Percentiles rank a stretch among this genome's conserved stretches.
Conservation (phyloP, 1,140 invertebrate genomes). For the Orchesella cincta region DNA sequence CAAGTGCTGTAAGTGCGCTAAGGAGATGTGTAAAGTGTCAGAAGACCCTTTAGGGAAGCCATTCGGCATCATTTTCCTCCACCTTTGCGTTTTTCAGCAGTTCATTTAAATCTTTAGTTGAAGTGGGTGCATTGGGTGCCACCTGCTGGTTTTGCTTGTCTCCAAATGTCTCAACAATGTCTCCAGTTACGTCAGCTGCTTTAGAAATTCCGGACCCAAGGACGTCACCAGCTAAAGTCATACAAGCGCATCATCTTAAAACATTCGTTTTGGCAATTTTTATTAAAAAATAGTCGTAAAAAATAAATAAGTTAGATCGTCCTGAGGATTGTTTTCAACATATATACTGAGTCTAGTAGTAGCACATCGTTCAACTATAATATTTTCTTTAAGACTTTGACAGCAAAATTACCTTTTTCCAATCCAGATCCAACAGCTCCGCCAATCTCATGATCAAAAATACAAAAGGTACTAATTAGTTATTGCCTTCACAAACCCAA, state of each 20-base stretch:
- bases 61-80: constrained; percentile 49
- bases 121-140: constrained; percentile 6
- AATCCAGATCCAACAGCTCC: constrained; percentile 46
- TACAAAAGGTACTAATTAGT: neutral
- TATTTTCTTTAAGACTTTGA: neutral
- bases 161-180: constrained; percentile 38
- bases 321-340: too few relatives aligned
- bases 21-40: neutral
- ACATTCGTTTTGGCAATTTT: neutral
- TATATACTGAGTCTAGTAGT: too few relatives aligned
- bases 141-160: constrained; percentile 27
- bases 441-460: constrained; percentile 42
- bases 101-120: constrained; percentile 37
- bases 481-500: neutral
- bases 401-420: constrained; percentile 32
- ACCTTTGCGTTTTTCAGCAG: constrained; percentile 39
- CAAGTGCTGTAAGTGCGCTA: neutral
- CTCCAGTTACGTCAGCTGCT: constrained; percentile 45
- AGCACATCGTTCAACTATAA: too few relatives aligned
- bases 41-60: constrained; percentile 19
- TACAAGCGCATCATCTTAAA: neutral
- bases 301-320: too few relatives aligned
- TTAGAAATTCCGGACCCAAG: constrained; percentile 46
- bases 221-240: constrained; percentile 40
- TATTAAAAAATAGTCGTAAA: neutral